Evolutionary conservation across 2,113 vertebrate species (phyloP).

Genomic region (Arenaria interpres): DNA sequence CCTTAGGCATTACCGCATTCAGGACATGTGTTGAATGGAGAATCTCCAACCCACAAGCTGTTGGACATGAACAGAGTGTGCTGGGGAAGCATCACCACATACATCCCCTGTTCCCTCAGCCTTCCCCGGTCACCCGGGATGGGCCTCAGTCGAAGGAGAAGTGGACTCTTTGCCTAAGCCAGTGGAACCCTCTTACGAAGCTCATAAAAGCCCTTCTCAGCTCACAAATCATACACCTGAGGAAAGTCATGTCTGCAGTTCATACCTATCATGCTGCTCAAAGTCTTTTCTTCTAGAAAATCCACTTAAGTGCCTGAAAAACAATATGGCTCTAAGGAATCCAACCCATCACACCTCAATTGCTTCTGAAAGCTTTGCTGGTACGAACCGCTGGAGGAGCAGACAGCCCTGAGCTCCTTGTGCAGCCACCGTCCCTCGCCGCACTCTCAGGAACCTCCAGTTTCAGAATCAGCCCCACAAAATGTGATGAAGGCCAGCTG

Average conservation of each 20-base stretch:
- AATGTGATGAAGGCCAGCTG: background rate
- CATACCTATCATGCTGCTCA: background rate
- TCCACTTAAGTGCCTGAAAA: background rate
- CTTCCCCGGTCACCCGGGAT: background rate
- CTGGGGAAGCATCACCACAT: fast-evolving
- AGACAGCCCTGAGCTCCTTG: background rate
- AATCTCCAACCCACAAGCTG: background rate
- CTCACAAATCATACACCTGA: background rate
- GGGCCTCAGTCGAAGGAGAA: background rate
- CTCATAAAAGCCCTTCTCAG: background rate
- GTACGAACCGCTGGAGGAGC: background rate
- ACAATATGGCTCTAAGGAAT: background rate
- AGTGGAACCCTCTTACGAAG: background rate
- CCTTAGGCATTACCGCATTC: background rate
- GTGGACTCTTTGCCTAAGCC: background rate
- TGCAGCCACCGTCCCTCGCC: fast-evolving
- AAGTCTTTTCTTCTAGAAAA: background rate
- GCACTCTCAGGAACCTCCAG: fast-evolving
- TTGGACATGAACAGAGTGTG: background rate
- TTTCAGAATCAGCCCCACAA: background rate
- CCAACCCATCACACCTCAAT: background rate
- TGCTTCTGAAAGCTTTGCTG: background rate
- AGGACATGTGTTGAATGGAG: background rate
- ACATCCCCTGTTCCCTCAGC: background rate
- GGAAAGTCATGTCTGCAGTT: background rate